Base-by-base conservation (phyloP, 2,113 vertebrate genomes). In the Coptodon rendalli region DNA sequence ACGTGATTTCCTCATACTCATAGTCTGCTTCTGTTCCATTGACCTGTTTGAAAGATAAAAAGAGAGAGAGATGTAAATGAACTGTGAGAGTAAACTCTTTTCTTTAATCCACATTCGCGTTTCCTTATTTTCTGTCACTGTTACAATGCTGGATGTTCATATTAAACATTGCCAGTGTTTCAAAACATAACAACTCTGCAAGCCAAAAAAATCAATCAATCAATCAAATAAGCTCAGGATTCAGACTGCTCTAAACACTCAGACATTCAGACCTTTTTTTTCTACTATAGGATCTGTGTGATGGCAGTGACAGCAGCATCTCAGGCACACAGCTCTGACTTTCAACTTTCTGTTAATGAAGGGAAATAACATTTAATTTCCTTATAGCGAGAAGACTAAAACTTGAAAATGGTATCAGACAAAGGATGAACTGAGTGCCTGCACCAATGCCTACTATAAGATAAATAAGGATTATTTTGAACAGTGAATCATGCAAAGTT, bases 11-110 rank as follows among this genome's bases (percentile, higher is more conserved):
- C 84, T 95, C 95, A 90, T 95, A 95, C 68, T 95, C 95, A 93
- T 94, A 95, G 87, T 95, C 95, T 85, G 95, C 95, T 91, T 95
- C 95, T 91, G 95, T 95, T 92, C 95, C 95, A 89, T 95, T 95
- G 61, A 87, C 93, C 95, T 95, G 92, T 61, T 36, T 19, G 43
- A 79, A 38, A 90, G 16, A 81, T 5, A 82, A 78, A 22, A 48
- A 13, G 0, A 54, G n/a, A 7, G 17, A 61, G 34, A 45, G 40
- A 73, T 48, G 27, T 50, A 50, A 78, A 50, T 38, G 34, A 68
- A 68, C 11, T 8, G 63, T 22, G 11, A 38, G 63, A 22, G 19
- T 29, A 76, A 78, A 78, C 43, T 31, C 71, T 78, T 43, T 68
- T 5, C 16, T 50, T 78, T 29, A 19, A 31, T 45, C 24, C 17